A percentile compares a stretch with the other conserved stretches of the same genome.
phyloP scores from a whole-genome alignment of 2,888 invertebrate species.

The Folsomia candida region DNA sequence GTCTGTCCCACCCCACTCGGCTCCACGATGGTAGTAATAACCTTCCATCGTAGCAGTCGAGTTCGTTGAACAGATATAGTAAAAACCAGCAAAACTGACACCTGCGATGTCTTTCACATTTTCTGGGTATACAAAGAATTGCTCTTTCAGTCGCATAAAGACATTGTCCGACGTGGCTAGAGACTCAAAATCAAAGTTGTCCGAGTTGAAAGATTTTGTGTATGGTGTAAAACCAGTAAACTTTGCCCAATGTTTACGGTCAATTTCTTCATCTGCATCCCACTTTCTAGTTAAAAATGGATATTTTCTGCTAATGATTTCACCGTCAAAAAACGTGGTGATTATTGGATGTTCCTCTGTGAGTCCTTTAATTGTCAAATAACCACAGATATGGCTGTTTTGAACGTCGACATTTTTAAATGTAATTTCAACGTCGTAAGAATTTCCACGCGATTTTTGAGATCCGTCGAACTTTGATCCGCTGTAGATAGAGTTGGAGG shows the following conservation, averaged over 20 bases:
- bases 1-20: slow-evolving; percentile 74
- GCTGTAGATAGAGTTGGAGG: slow-evolving; percentile 84
- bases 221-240: slow-evolving; percentile 76
- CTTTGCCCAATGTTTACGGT: slow-evolving; percentile 78
- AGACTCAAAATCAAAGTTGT: slow-evolving; percentile 88
- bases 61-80: slow-evolving; percentile 96
- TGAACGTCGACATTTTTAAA: slow-evolving; percentile 89
- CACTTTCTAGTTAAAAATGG: slow-evolving; percentile 82
- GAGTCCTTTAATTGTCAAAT: slow-evolving; percentile 90
- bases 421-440: slow-evolving; percentile 95
- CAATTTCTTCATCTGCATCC: slow-evolving; percentile 97
- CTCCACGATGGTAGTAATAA: slow-evolving; percentile 93
- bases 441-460: slow-evolving; percentile 95
- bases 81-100: slow-evolving; percentile 95
- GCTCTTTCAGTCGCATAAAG: slow-evolving; percentile 98
- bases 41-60: slow-evolving; percentile 92
- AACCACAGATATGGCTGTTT: slow-evolving; percentile 91
- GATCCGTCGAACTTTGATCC: slow-evolving; percentile 95
- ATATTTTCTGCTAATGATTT: slow-evolving; percentile 92
- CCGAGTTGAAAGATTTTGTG: slow-evolving; percentile 88
- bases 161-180: slow-evolving; percentile 84
- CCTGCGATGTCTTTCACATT: slow-evolving; percentile 82
- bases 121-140: slow-evolving; percentile 69
- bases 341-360: slow-evolving; percentile 86
- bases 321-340: slow-evolving; percentile 91